phyloP scores from a whole-genome alignment of 1,140 invertebrate species.

The Psix sp. region DNA sequence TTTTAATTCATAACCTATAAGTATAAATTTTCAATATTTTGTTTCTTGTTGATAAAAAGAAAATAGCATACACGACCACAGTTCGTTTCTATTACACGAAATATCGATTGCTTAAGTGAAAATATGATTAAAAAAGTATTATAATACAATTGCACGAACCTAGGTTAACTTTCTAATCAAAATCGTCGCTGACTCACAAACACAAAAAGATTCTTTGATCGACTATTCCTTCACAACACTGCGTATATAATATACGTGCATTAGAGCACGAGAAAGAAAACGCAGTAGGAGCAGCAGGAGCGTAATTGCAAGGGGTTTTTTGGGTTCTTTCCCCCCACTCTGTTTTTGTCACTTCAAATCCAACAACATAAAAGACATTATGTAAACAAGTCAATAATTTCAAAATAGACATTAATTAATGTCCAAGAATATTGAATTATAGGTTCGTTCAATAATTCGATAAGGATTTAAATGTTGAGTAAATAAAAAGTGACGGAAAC shows the following conservation, averaged over 20 bases:
- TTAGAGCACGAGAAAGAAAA: conserved; percentile 24
- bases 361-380: too few relatives aligned
- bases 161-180: conserved; percentile 16
- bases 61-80: too few relatives aligned
- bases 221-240: conserved; percentile 13
- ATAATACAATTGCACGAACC: conserved; percentile 10
- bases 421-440: too few relatives aligned
- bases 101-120: too few relatives aligned
- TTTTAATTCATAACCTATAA: conserved; percentile 5
- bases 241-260: conserved; percentile 24
- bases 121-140: background rate
- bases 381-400: too few relatives aligned
- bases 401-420: too few relatives aligned
- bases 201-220: conserved; percentile 16
- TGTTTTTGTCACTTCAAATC: background rate
- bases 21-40: conserved; percentile 5
- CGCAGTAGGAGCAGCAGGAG: conserved; percentile 12
- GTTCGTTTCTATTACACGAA: too few relatives aligned
- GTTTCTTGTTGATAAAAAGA: too few relatives aligned
- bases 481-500: too few relatives aligned
- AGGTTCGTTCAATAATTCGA: too few relatives aligned
- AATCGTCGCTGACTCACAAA: conserved; percentile 17
- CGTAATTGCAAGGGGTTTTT: background rate
- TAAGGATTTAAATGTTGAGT: too few relatives aligned
- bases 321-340: background rate